phyloP scores from a whole-genome alignment of 2,113 vertebrate species.

The Menura novaehollandiae region DNA sequence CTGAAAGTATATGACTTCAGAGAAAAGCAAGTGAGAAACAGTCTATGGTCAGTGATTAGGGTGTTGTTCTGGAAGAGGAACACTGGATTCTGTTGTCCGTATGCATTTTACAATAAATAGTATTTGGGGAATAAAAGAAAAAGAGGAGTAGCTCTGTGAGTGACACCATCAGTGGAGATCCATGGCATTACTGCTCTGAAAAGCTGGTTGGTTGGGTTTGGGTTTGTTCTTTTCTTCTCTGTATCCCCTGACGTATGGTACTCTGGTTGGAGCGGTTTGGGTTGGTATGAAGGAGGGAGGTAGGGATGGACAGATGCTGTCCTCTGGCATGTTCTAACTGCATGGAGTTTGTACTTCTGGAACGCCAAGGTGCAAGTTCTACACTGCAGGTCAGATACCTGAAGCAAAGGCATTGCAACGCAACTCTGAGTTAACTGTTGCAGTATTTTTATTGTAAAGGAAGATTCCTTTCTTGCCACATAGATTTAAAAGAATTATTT shows the following conservation, averaged over 20 bases:
- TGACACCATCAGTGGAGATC: background rate
- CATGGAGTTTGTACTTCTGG: background rate
- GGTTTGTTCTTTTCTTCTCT: background rate
- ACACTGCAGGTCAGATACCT: background rate
- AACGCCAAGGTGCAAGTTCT: background rate
- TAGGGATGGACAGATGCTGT: background rate
- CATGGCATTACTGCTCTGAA: background rate
- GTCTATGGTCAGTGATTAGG: background rate
- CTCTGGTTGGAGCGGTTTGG: background rate
- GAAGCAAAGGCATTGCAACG: background rate
- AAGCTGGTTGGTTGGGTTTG: background rate
- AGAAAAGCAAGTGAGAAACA: background rate
- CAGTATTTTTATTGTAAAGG: background rate
- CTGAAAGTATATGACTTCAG: background rate
- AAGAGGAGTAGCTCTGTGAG: background rate
- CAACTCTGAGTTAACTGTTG: background rate
- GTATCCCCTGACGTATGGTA: background rate
- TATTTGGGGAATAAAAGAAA: background rate
- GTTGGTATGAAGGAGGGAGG: background rate
- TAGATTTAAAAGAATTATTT: background rate
- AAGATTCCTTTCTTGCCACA: background rate
- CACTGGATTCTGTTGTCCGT: background rate
- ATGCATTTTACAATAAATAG: background rate
- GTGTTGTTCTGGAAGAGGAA: background rate
- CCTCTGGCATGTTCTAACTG: background rate